Base-by-base conservation (phyloP, 2,888 invertebrate genomes). In the Stenotaenia linearis region DNA sequence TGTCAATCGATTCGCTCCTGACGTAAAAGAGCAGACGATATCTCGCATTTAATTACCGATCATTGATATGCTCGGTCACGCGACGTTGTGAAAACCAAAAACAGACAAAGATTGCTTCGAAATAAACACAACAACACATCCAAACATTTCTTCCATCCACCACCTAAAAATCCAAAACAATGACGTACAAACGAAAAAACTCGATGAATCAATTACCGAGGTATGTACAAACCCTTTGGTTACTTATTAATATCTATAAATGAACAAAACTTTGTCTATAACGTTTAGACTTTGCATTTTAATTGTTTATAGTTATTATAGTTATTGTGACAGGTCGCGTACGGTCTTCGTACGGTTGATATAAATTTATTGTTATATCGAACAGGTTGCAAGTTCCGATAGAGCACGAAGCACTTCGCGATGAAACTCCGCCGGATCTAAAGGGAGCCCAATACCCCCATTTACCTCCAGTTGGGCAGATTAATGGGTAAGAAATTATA, bases 371-470 rank as follows among this genome's bases (percentile, higher is more conserved):
- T 75, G 10, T 75, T 75, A 21, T 6, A 32, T 32, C 37, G 9
- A 12, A 56, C 56, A 78, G 78, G 32, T 69, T 78, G 69, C 32
- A 78, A 21, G 30, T 78, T 15, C 78, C 78, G 32, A n/a, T 69
- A 21, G 78, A 78, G 69, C 78, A 78, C 69, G 69, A 69, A 69
- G 78, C 78, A n/a, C 23, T 78, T 30, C 78, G 78, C 35, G 25
- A 78, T 25, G 61, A 56, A 30, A 78, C 78, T 32, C 78, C 78
- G 1, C 78, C 78, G 7, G 78, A 78, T 32, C 32, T 78, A 12
- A 78, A 78, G 37, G 78, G 78, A 15, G 61, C 61, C 30, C 61
- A 78, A 30, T 78, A 69, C 23, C 25, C 69, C 15, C 32, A 61
- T 21, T 25, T 78, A 18, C 78, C 78, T 15, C 12, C 15, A 28